phyloP scores from a whole-genome alignment of 2,888 invertebrate species.

The Amorpha juglandis region DNA sequence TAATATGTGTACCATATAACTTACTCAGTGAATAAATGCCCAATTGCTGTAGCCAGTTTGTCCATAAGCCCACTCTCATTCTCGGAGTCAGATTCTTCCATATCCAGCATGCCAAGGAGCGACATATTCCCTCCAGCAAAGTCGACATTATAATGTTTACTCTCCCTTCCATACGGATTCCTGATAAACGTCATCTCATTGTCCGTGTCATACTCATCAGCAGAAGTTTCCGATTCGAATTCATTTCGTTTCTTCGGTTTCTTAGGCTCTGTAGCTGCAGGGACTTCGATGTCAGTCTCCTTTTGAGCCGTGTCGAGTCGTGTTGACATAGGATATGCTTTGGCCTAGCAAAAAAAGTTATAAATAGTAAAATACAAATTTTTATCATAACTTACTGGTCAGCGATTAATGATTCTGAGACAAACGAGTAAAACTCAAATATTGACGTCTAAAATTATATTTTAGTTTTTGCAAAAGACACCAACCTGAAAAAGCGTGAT shows the following conservation, averaged over 20 bases:
- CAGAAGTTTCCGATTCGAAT: constrained; percentile 83
- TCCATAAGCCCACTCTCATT: constrained; percentile 88
- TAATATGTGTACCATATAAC: constrained; percentile 36
- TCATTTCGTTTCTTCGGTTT: constrained; percentile 67
- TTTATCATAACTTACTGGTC: neutral
- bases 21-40: constrained; percentile 90
- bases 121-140: constrained; percentile 78
- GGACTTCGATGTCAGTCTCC: constrained; percentile 54
- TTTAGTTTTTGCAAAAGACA: neutral
- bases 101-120: constrained; percentile 77
- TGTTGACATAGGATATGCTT: constrained; percentile 83
- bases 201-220: constrained; percentile 84
- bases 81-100: constrained; percentile 90
- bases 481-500: constrained; percentile 85
- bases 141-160: constrained; percentile 64
- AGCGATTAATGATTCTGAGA: neutral
- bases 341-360: constrained; percentile 64
- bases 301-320: constrained; percentile 61
- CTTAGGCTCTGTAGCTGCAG: constrained; percentile 50
- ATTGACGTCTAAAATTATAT: neutral
- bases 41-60: constrained; percentile 88
- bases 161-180: constrained; percentile 67
- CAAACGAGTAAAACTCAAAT: no score
- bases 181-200: constrained; percentile 85
- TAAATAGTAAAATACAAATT: neutral